Conservation (phyloP, 2,113 vertebrate species). For the Takifugu flavidus region DNA sequence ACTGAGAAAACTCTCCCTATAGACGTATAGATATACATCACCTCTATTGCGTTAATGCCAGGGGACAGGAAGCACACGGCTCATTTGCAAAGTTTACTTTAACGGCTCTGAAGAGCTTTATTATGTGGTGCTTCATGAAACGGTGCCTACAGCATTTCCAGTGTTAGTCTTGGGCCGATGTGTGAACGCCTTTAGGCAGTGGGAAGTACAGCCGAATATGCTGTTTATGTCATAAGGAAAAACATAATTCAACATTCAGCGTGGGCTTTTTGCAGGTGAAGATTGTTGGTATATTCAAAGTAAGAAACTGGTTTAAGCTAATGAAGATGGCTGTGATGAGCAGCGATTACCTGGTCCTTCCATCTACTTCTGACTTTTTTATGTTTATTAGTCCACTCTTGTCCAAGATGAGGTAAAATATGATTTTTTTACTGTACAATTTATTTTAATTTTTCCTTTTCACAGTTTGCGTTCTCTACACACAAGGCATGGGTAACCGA, state of each 20-base stretch:
- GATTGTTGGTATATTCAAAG: slow-evolving; percentile 31
- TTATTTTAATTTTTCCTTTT: slow-evolving; percentile 37
- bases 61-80: too few species aligned
- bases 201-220: too few species aligned
- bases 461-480: slow-evolving; percentile 95
- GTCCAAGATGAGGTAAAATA: background rate
- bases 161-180: too few species aligned
- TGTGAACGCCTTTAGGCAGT: too few species aligned
- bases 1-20: slow-evolving; percentile 15
- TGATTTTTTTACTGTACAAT: background rate
- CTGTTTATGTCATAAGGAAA: too few species aligned
- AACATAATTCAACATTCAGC: too few species aligned
- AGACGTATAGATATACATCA: slow-evolving; percentile 7
- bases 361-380: too few species aligned
- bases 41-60: too few species aligned
- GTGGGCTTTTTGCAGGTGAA: slow-evolving; percentile 1
- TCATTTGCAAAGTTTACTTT: too few species aligned
- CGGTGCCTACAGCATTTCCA: too few species aligned
- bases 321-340: slow-evolving; percentile 29
- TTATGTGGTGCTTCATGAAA: too few species aligned
- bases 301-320: slow-evolving; percentile 28
- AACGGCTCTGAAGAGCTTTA: too few species aligned
- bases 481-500: slow-evolving; percentile 93
- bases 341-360: background rate
- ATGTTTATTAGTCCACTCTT: background rate